Conservation (phyloP, 1,140 invertebrate species). For the Hestina assimilis region DNA sequence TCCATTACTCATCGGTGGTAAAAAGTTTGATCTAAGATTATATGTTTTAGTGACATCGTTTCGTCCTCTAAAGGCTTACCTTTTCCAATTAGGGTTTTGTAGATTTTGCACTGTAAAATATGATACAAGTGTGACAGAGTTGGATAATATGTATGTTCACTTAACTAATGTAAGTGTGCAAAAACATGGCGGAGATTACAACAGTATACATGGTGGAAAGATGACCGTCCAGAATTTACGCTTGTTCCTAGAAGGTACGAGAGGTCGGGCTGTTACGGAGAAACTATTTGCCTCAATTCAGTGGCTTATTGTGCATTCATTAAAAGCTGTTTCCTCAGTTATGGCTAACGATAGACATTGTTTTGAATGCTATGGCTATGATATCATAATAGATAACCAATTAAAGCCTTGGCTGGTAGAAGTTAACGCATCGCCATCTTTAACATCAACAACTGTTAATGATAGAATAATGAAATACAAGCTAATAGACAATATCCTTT, state of each 20-base stretch:
- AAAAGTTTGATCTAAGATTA: slow-evolving; percentile 91
- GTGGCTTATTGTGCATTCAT: slow-evolving; percentile 92
- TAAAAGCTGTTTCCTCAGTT: slow-evolving; percentile 90
- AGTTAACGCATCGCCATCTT: slow-evolving; percentile 96
- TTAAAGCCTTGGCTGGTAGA: slow-evolving; percentile 94
- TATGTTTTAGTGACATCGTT: slow-evolving; percentile 92
- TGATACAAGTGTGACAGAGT: slow-evolving; percentile 86
- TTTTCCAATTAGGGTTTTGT: slow-evolving; percentile 90
- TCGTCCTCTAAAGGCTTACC: slow-evolving; percentile 88
- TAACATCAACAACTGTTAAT: slow-evolving; percentile 96
- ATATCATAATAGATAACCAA: slow-evolving; percentile 92
- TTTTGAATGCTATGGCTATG: slow-evolving; percentile 96
- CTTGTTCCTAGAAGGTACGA: slow-evolving; percentile 93
- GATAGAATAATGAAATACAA: slow-evolving; percentile 98
- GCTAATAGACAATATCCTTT: slow-evolving; percentile 96
- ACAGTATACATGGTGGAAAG: slow-evolving; percentile 96
- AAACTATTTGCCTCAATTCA: slow-evolving; percentile 90
- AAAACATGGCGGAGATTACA: slow-evolving; percentile 94
- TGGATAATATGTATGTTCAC: slow-evolving; percentile 93
- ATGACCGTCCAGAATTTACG: slow-evolving; percentile 94
- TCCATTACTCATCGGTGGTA: slow-evolving; percentile 90
- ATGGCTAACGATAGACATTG: slow-evolving; percentile 89
- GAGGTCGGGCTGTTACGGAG: slow-evolving; percentile 92
- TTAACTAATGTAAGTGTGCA: slow-evolving; percentile 93
- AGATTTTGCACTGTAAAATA: slow-evolving; percentile 91